Conservation (phyloP, 2,113 vertebrate genomes). For the Genyomyrus donnyi region DNA sequence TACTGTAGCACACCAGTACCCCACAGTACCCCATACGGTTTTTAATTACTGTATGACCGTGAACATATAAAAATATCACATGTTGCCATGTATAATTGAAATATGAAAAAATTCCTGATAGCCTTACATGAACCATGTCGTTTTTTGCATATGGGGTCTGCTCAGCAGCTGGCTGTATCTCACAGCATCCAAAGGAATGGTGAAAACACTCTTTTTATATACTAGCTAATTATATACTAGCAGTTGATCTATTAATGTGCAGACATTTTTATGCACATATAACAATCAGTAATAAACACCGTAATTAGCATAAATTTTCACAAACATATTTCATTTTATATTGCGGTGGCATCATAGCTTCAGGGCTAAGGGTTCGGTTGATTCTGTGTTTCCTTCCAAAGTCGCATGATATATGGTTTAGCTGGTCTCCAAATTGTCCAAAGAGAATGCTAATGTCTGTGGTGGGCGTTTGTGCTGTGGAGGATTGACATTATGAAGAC, state of each 20-base stretch:
- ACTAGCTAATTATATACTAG: not conserved
- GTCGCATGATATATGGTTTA: not conserved
- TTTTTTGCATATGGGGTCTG: not conserved
- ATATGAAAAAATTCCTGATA: too few relatives aligned
- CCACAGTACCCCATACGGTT: too few relatives aligned
- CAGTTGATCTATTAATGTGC: not conserved
- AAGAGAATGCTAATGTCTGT: not conserved
- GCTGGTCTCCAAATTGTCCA: not conserved
- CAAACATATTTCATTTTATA: not conserved
- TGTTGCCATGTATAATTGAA: too few relatives aligned
- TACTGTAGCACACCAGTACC: too few relatives aligned
- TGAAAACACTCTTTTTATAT: not conserved
- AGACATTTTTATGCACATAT: not conserved
- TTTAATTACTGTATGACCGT: too few relatives aligned
- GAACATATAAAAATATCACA: too few relatives aligned
- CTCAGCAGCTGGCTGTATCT: not conserved
- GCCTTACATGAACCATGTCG: too few relatives aligned
- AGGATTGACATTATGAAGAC: not conserved
- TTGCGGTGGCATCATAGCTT: not conserved
- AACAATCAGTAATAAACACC: not conserved
- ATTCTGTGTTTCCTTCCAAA: not conserved
- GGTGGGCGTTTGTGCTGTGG: not conserved
- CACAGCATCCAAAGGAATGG: not conserved
- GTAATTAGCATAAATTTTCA: not conserved
- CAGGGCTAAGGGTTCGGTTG: not conserved